A percentile compares a stretch with the other conserved stretches of the same genome.
phyloP scores from a whole-genome alignment of 2,888 invertebrate species.

The Morinoia aosen region DNA sequence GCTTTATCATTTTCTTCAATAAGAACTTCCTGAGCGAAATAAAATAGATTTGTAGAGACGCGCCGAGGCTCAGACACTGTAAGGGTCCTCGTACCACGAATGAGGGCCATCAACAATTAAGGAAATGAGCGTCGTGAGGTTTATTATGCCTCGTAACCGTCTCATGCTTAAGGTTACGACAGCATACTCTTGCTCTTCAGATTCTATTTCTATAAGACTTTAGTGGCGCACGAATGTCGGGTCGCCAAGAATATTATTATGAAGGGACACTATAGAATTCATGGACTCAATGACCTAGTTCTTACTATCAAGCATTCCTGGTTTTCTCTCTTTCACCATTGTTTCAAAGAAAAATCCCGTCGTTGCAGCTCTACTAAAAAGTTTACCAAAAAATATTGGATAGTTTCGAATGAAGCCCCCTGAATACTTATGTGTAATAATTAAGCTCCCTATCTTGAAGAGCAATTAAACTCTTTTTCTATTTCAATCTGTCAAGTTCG shows the following conservation, averaged over 20 bases:
- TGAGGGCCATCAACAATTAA: slow-evolving; percentile 18
- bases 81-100: background rate
- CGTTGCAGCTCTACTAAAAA: background rate
- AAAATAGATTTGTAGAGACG: background rate
- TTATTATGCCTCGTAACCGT: slow-evolving; percentile 28
- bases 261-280: background rate
- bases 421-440: background rate
- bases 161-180: background rate
- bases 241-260: background rate
- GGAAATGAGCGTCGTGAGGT: slow-evolving; percentile 28
- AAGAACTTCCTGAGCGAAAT: background rate
- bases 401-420: background rate
- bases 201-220: background rate
- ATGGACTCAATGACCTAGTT: background rate
- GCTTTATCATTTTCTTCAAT: background rate
- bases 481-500: too few relatives aligned
- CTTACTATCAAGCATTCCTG: background rate
- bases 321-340: background rate
- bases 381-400: background rate
- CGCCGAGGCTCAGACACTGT: background rate
- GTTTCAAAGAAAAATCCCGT: background rate
- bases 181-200: background rate
- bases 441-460: background rate
- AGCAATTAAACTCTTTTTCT: background rate
- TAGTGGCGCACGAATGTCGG: background rate